A percentile compares a stretch with the other conserved stretches of the same genome.
These are phyloP conservation scores for Leptopilina myrica DNA, from an alignment of 2,888 invertebrate species.

Conservation along the genomic window DNA sequence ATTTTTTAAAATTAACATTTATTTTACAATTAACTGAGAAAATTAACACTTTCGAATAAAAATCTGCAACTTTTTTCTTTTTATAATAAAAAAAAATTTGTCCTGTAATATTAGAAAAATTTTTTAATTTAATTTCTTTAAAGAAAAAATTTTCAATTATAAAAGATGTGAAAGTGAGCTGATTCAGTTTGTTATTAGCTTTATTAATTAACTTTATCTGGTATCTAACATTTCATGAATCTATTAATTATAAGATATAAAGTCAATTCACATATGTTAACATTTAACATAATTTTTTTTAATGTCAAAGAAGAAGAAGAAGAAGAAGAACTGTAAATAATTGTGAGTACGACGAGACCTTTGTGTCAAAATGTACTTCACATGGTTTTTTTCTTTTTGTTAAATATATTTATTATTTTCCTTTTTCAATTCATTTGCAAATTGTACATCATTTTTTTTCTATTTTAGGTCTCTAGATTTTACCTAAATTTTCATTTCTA, in stretches of 20 bases:
- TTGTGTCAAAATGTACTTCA: background rate
- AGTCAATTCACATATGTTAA: background rate
- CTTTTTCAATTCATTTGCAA: background rate
- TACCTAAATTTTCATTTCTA: too few relatives aligned
- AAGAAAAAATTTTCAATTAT: too few relatives aligned
- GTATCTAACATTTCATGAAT: background rate
- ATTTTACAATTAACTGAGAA: too few relatives aligned
- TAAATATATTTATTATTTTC: background rate
- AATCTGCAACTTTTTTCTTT: too few relatives aligned
- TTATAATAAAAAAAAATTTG: too few relatives aligned
- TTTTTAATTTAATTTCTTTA: too few relatives aligned
- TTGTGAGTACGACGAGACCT: slow-evolving; percentile 8
- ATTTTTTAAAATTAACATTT: background rate
- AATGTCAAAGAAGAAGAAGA: background rate
- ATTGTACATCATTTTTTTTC: background rate
- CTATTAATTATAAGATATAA: slow-evolving; percentile 6
- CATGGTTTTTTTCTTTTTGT: background rate
- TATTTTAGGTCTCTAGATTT: background rate
- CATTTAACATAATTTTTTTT: background rate
- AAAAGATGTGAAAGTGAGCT: too few relatives aligned
- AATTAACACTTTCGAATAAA: too few relatives aligned
- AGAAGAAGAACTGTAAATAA: background rate
- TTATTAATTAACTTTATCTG: background rate
- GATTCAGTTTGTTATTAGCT: background rate
- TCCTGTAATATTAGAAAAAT: too few relatives aligned